Evolutionary conservation across 2,888 invertebrate species (phyloP).

Genomic region (Alsophila aescularia): DNA sequence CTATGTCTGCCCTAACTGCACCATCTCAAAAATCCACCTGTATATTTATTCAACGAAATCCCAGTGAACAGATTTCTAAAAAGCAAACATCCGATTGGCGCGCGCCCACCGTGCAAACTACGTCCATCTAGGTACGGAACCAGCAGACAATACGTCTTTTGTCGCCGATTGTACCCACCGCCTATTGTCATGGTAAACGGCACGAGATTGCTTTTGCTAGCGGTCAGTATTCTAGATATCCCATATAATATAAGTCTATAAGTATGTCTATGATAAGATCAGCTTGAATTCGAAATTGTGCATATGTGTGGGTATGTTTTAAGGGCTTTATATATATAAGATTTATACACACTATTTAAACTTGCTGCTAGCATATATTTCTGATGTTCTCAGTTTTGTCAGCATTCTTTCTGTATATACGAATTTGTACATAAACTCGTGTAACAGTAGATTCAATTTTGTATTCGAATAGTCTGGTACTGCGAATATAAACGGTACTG

Average conservation of each 20-base stretch:
- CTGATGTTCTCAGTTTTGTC: too few relatives aligned
- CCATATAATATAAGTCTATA: background rate
- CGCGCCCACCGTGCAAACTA: slow-evolving; percentile 13
- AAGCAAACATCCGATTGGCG: slow-evolving; percentile 4
- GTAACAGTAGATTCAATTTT: too few relatives aligned
- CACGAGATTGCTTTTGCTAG: slow-evolving; percentile 35
- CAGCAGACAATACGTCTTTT: slow-evolving; percentile 30
- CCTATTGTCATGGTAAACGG: slow-evolving; percentile 39
- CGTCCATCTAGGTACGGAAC: slow-evolving; percentile 7
- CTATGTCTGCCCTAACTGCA: too few relatives aligned
- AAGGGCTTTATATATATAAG: too few relatives aligned
- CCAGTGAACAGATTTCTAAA: slow-evolving; percentile 3
- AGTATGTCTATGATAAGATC: background rate
- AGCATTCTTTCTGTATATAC: too few relatives aligned
- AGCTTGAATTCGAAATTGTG: background rate
- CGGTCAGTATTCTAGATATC: slow-evolving; percentile 21
- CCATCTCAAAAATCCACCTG: too few relatives aligned
- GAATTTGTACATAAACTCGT: too few relatives aligned
- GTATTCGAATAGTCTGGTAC: too few relatives aligned
- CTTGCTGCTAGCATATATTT: too few relatives aligned
- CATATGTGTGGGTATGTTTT: background rate
- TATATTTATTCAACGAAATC: background rate
- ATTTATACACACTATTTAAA: too few relatives aligned
- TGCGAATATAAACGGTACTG: too few relatives aligned
- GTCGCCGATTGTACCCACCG: slow-evolving; percentile 25